Percentiles rank a stretch among this genome's conserved stretches.
phyloP scores from a whole-genome alignment of 1,140 invertebrate species.

The Pogonomyrmex californicus region DNA sequence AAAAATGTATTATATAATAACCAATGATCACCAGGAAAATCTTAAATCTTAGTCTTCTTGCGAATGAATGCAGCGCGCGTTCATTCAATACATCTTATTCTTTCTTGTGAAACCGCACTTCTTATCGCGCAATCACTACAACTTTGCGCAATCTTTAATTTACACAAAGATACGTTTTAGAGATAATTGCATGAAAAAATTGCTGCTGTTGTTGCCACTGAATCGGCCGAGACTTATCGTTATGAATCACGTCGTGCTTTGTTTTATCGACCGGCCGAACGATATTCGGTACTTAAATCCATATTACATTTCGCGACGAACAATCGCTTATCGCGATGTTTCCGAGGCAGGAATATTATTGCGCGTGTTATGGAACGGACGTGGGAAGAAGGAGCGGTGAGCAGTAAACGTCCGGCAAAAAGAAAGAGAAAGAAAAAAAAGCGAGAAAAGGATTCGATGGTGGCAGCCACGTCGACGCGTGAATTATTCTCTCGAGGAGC shows the following conservation, averaged over 20 bases:
- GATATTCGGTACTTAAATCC: conserved; percentile 41
- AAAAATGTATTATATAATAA: not conserved
- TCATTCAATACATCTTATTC: not conserved
- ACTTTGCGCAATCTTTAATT: conserved; percentile 41
- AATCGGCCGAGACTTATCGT: conserved; percentile 24
- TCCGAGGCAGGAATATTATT: conserved; percentile 15
- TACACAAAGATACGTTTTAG: conserved; percentile 17
- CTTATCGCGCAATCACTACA: conserved; percentile 40
- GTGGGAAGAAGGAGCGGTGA: not conserved
- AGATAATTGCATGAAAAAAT: conserved; percentile 30
- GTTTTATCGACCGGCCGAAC: conserved; percentile 26
- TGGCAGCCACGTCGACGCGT: conserved; percentile 4
- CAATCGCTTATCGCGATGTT: conserved; percentile 25
- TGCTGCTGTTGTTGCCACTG: not conserved
- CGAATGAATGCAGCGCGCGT: not conserved
- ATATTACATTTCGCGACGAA: conserved; percentile 27
- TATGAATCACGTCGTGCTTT: not conserved
- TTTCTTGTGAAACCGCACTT: not conserved
- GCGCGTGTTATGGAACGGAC: conserved; percentile 13
- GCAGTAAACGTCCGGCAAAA: not conserved
- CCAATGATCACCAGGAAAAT: conserved; percentile 2
- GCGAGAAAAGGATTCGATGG: not conserved
- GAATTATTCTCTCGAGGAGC: conserved; percentile 51
- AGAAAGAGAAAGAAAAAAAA: not conserved
- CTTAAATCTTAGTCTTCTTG: conserved; percentile 16